Conservation (phyloP, 2,113 vertebrate species). For the Epinephelus fuscoguttatus region DNA sequence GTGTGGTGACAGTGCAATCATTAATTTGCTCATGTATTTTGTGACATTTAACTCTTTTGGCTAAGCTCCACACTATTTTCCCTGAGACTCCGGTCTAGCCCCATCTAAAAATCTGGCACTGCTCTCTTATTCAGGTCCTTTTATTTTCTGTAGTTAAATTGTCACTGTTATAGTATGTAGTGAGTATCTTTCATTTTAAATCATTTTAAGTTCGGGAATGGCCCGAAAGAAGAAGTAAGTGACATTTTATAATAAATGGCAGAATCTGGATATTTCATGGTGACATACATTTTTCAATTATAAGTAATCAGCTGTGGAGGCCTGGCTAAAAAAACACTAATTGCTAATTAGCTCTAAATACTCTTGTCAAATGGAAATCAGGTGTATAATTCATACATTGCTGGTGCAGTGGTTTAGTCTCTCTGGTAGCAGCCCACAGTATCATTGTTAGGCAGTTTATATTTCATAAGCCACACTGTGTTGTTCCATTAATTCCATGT, state of each 20-base stretch:
- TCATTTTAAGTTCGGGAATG: too few relatives aligned
- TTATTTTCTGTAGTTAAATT: too few relatives aligned
- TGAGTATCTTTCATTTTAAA: not conserved
- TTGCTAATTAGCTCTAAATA: constrained; percentile 3
- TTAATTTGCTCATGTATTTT: too few relatives aligned
- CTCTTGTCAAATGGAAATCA: not conserved
- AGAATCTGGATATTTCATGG: not conserved
- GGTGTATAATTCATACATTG: constrained; percentile 17
- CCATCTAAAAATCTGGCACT: not conserved
- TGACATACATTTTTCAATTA: not conserved
- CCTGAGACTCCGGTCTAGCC: too few relatives aligned
- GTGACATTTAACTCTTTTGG: too few relatives aligned
- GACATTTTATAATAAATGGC: too few relatives aligned
- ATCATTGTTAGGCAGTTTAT: constrained; percentile 2
- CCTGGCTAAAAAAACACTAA: not conserved
- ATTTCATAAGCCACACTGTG: constrained; percentile 22
- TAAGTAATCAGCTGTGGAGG: not conserved
- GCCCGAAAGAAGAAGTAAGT: too few relatives aligned
- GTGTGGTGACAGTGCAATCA: too few relatives aligned
- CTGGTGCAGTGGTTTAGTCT: constrained; percentile 5
- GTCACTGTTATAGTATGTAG: not conserved
- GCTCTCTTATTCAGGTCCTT: not conserved
- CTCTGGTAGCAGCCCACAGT: not conserved
- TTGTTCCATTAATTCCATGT: constrained; percentile 49
- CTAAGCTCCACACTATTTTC: too few relatives aligned